Percentiles rank a stretch among this genome's conserved stretches.
Conservation (phyloP, 2,888 invertebrate genomes). For the Plagodis pulveraria region DNA sequence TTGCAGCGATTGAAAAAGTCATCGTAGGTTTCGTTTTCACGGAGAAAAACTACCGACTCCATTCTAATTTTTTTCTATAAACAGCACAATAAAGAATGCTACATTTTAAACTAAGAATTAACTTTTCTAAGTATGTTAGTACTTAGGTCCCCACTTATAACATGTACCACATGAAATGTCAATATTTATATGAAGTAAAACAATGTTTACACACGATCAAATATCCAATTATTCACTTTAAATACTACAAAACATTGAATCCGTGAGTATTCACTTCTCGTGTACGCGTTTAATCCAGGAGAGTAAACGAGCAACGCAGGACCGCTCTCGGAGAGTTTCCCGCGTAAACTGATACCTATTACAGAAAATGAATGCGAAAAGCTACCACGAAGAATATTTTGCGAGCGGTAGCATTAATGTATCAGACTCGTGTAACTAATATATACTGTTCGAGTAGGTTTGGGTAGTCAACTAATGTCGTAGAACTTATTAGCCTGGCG, state of each 20-base stretch:
- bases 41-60: constrained; percentile 59
- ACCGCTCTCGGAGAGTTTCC: constrained; percentile 19
- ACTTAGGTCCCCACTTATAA: no score
- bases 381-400: no score
- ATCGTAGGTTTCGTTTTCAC: constrained; percentile 69
- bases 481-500: no score
- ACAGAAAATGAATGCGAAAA: no score
- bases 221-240: not conserved
- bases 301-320: constrained; percentile 10
- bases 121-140: not conserved
- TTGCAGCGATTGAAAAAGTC: constrained; percentile 77
- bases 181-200: no score
- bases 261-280: not conserved
- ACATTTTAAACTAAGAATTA: not conserved
- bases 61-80: constrained; percentile 42
- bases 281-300: constrained; percentile 6
- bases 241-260: not conserved
- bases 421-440: no score
- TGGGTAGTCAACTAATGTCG: no score
- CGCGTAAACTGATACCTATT: constrained; percentile 13
- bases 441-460: no score
- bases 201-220: not conserved
- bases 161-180: no score
- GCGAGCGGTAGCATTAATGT: no score
- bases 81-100: not conserved